Evolutionary conservation across 2,797 vertebrate species (phyloP), one percentile per base, ranked within the genome.

Genomic region (Sylvia borin): DNA sequence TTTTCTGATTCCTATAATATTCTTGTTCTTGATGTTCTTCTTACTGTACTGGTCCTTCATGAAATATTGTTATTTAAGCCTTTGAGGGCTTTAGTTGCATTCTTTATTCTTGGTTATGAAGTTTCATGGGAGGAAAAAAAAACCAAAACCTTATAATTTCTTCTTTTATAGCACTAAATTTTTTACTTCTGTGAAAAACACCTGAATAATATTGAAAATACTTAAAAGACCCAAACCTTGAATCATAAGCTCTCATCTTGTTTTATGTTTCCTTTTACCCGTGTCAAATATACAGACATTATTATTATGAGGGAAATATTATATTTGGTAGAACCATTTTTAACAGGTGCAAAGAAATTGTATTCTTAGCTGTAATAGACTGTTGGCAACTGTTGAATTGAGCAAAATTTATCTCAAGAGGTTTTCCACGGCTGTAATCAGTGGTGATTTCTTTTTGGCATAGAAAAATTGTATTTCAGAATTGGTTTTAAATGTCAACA

Each of bases 71-170:
- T 74, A 51, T 67, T 8, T 3, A 42, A 45, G 11, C 7, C 29
- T 78, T 77, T 42, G 8, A 42, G 8, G 11, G 16, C 24, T 77
- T 50, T 22, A 36, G 25, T 92, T 81, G 47, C 29, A 55, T 74
- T 85, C 24, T 34, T 83, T 57, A 36, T 54, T 85, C n/a, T 78
- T 85, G 40, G 74, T 90, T 92, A 78, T 31, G 12, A 80, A 51
- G 22, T 62, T 50, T 53, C 43, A 65, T 75, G 12, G 92, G 93
- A 93, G 57, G 25, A 29, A 80, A 61, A 67, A 32, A 9, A 3
- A 16, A 12, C 47, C n/a, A 36, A 36, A 36, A 67, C 19, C 11
- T 77, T 91, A 34, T 86, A 53, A 78, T 94, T 95, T 88, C 20
- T 64, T 11, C 34, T 93, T 91, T 77, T 71, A 47, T 48, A 65